Evolutionary conservation across 2,113 vertebrate genomes (phyloP).

Genomic region (Sinosuthora webbiana): DNA sequence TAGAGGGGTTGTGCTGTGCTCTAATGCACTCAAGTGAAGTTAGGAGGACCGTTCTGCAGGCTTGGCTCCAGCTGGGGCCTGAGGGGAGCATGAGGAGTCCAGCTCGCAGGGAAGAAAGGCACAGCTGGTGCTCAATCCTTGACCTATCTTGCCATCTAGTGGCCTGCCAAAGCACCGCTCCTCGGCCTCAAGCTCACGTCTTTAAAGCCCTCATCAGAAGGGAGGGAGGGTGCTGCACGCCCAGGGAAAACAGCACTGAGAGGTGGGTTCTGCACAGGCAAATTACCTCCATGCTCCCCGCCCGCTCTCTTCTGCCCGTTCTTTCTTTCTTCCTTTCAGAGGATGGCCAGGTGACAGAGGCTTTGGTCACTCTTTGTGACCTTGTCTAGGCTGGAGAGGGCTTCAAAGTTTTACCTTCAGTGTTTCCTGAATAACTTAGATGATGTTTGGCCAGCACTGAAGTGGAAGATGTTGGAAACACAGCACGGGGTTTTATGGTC

Average conservation of each 20-base stretch:
- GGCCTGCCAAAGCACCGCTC: not conserved
- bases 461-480: not conserved
- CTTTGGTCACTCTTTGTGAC: not conserved
- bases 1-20: not conserved
- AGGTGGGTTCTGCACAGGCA: rapidly evolving
- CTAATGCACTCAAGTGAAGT: not conserved
- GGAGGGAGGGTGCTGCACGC: rapidly evolving
- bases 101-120: rapidly evolving
- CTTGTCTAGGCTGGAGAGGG: not conserved
- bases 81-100: rapidly evolving
- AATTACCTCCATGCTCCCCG: rapidly evolving
- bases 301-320: rapidly evolving
- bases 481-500: rapidly evolving
- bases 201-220: rapidly evolving
- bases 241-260: rapidly evolving
- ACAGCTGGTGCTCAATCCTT: not conserved
- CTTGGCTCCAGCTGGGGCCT: not conserved
- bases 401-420: not conserved
- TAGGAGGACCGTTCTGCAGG: not conserved
- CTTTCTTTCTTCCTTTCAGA: not conserved
- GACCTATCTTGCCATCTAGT: not conserved
- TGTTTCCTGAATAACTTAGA: not conserved
- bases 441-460: not conserved
- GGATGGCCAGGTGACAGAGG: no score
- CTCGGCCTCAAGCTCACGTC: rapidly evolving